A percentile compares a stretch with the other conserved stretches of the same genome.
These are phyloP conservation scores for Varanus komodoensis DNA, from an alignment of 2,113 vertebrate species.

Conservation along the genomic window DNA sequence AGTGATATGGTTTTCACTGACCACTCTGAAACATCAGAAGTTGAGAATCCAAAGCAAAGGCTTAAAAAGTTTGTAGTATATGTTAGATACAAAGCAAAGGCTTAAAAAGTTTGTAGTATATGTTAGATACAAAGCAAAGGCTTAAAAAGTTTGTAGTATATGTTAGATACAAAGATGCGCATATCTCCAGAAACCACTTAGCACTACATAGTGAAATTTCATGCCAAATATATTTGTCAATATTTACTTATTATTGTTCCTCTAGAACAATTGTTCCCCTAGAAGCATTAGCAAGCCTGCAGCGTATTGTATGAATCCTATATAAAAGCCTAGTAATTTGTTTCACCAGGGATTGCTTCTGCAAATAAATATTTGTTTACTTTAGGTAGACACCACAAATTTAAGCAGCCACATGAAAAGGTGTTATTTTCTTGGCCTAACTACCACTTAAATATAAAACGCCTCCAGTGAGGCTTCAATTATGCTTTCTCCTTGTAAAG, in stretches of 20 bases:
- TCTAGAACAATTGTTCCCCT: background rate
- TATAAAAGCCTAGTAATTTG: constrained; percentile 30
- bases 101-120: constrained; percentile 18
- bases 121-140: background rate
- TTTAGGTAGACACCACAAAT: constrained; percentile 29
- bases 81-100: no score
- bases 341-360: constrained; percentile 33
- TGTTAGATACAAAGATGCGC: background rate
- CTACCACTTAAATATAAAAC: constrained; percentile 36
- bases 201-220: background rate
- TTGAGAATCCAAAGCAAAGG: background rate
- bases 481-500: constrained; percentile 19
- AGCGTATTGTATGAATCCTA: constrained; percentile 35
- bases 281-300: constrained; percentile 9
- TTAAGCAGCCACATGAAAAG: constrained; percentile 15
- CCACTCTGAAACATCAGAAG: background rate
- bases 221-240: constrained; percentile 27
- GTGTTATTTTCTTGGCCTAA: constrained; percentile 33
- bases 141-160: background rate
- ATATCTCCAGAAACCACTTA: background rate
- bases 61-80: background rate
- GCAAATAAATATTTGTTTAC: constrained; percentile 41
- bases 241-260: constrained; percentile 48
- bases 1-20: background rate
- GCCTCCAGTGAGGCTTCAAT: constrained; percentile 4